Conservation (phyloP, 2,797 vertebrate genomes). For the Anolis apletophallus region DNA sequence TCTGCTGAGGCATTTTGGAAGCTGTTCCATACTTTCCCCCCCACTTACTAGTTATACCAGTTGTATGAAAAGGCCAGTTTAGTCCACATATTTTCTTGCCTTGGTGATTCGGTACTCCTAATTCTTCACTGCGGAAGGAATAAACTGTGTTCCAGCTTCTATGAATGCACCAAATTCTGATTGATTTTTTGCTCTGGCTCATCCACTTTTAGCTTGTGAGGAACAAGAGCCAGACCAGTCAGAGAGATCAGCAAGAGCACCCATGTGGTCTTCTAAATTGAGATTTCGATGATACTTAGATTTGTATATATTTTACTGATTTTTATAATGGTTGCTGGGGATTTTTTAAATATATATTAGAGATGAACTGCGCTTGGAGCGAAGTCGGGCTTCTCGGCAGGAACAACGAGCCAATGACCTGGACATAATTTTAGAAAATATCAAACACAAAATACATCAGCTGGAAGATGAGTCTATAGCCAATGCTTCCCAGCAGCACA, state of each 20-base stretch:
- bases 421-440: constrained; percentile 82
- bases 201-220: not conserved
- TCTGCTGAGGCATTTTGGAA: not conserved
- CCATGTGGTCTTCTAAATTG: not conserved
- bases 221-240: not conserved
- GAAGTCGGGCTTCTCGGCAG: constrained; percentile 75
- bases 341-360: constrained; percentile 68
- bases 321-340: constrained; percentile 34
- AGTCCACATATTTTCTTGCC: not conserved
- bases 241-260: not conserved
- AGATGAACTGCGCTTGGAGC: constrained; percentile 81
- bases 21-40: not conserved
- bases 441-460: constrained; percentile 86
- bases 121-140: not conserved
- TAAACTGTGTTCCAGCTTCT: not conserved
- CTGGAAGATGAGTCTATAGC: constrained; percentile 86
- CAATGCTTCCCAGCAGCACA: constrained; percentile 82
- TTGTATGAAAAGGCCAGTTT: not conserved
- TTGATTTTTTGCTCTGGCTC: not conserved
- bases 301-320: not conserved
- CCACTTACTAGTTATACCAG: not conserved
- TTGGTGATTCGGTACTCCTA: not conserved
- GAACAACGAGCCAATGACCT: constrained; percentile 83
- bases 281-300: not conserved
- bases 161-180: not conserved